A percentile compares a stretch with the other conserved stretches of the same genome.
These are phyloP conservation scores for Plagodis dolabraria DNA, from an alignment of 2,888 invertebrate species.

Conservation along the genomic window DNA sequence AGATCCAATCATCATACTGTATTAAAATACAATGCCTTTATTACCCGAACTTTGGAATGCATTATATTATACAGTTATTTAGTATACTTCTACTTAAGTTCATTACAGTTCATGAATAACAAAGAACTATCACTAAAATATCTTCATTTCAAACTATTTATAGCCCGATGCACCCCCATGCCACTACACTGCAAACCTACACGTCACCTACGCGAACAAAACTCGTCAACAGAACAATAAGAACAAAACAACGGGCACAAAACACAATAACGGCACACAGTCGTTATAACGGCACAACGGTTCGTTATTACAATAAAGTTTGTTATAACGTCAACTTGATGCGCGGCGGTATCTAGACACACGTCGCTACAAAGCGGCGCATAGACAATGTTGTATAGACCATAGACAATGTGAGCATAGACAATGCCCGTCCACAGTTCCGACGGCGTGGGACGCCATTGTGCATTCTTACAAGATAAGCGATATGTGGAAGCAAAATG, in stretches of 20 bases:
- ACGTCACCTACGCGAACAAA: conserved; percentile 11
- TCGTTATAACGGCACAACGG: conserved; percentile 36
- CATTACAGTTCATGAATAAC: too few species aligned
- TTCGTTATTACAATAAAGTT: conserved; percentile 32
- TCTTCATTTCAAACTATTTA: too few species aligned
- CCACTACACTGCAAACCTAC: conserved; percentile 5
- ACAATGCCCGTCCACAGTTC: conserved; percentile 52
- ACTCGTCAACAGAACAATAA: conserved; percentile 25
- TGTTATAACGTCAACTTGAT: conserved; percentile 44
- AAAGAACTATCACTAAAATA: too few species aligned
- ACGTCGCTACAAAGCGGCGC: conserved; percentile 36
- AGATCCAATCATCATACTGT: too few species aligned
- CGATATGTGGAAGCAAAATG: conserved; percentile 36
- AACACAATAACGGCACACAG: conserved; percentile 37
- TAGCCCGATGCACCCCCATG: conserved; percentile 12
- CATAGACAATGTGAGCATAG: conserved; percentile 38
- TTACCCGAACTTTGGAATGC: too few species aligned
- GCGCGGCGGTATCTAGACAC: conserved; percentile 49
- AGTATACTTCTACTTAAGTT: too few species aligned
- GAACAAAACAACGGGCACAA: conserved; percentile 23
- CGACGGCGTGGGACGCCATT: conserved; percentile 39
- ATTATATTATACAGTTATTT: too few species aligned
- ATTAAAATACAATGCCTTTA: too few species aligned
- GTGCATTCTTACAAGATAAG: conserved; percentile 46
- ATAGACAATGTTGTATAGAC: conserved; percentile 32